Conservation (phyloP, 1,140 invertebrate genomes). For the Aphidius ervi region DNA sequence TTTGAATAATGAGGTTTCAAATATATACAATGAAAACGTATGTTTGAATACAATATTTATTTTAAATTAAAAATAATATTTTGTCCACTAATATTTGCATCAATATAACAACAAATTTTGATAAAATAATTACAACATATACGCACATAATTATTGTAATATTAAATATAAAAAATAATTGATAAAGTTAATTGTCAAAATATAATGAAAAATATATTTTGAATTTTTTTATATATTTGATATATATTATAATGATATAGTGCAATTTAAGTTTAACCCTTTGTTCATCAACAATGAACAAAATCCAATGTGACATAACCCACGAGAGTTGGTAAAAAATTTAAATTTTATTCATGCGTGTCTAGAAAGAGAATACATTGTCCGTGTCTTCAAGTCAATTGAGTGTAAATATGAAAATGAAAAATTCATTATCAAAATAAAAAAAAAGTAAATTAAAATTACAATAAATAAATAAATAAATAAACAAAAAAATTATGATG, state of each 20-base stretch:
- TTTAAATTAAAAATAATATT: no score
- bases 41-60: no score
- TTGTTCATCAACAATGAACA: background rate
- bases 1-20: no score
- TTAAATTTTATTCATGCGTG: constrained; percentile 18
- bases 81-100: no score
- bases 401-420: constrained; percentile 6
- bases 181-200: no score
- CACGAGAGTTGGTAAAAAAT: constrained; percentile 5
- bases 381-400: constrained; percentile 9
- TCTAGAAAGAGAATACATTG: background rate
- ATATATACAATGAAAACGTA: no score
- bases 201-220: background rate
- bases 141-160: no score
- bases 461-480: background rate
- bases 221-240: background rate
- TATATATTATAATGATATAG: background rate
- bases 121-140: no score
- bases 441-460: constrained; percentile 4
- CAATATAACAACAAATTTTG: no score
- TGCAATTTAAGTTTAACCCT: background rate
- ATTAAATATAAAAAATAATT: no score
- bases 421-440: background rate
- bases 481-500: background rate
- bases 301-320: constrained; percentile 9